These are phyloP conservation scores for Scomber scombrus DNA, from an alignment of 2,113 vertebrate species.

Conservation along the genomic window DNA sequence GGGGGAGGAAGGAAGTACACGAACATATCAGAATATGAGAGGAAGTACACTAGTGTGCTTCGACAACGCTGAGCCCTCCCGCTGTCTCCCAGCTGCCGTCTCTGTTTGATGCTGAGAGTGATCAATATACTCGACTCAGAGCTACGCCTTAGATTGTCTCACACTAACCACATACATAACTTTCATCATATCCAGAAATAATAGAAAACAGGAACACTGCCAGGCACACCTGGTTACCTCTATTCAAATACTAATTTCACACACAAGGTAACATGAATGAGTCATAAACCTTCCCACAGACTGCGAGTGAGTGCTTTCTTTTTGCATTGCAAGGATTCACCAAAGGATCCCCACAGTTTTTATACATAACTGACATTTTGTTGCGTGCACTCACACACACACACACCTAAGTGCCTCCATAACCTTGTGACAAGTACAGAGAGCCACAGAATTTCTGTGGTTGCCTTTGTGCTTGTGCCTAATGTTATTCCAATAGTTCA, in stretches of 20 bases:
- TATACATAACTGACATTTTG: conserved; percentile 22
- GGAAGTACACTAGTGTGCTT: conserved; percentile 57
- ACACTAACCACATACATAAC: conserved; percentile 46
- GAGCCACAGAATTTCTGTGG: conserved; percentile 51
- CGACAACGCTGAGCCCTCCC: conserved; percentile 44
- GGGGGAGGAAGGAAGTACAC: conserved; percentile 24
- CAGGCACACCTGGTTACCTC: conserved; percentile 42
- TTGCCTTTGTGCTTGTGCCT: conserved; percentile 49
- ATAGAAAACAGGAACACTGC: conserved; percentile 10
- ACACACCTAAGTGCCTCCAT: conserved; percentile 39
- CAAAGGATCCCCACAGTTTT: conserved; percentile 22
- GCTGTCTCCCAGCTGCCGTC: conserved; percentile 67
- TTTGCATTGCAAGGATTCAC: conserved; percentile 4
- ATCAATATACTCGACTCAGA: conserved; percentile 70
- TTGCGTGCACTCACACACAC: conserved; percentile 4
- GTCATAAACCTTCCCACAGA: conserved; percentile 26
- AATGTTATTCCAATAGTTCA: conserved; percentile 77
- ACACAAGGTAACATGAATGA: conserved; percentile 21
- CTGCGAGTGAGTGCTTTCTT: conserved; percentile 32
- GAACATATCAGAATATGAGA: conserved; percentile 57
- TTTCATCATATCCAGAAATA: conserved; percentile 24
- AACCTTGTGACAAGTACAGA: conserved; percentile 52
- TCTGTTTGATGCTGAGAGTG: conserved; percentile 63
- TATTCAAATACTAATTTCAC: conserved; percentile 34
- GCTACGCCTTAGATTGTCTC: conserved; percentile 39